A percentile compares a stretch with the other conserved stretches of the same genome.
phyloP scores from a whole-genome alignment of 2,888 invertebrate genomes.

The Selenia dentaria region DNA sequence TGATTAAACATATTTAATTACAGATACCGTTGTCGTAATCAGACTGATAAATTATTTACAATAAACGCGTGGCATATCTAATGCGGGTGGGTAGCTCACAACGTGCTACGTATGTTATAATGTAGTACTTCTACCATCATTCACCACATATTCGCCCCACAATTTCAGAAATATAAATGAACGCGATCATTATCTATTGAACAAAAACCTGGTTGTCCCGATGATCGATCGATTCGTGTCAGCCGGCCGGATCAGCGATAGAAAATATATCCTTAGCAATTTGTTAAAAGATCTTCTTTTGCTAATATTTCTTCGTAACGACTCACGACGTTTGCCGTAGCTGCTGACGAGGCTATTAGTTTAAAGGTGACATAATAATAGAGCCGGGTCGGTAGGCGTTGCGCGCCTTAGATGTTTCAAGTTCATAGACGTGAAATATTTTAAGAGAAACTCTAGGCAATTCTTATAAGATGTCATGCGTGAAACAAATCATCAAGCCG shows the following conservation, averaged over 20 bases:
- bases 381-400: conserved; percentile 27
- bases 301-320: conserved; percentile 28
- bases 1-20: conserved; percentile 34
- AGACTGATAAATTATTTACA: conserved; percentile 8
- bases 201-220: conserved; percentile 45
- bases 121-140: no score
- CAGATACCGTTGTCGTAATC: conserved; percentile 20
- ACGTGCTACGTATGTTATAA: no score
- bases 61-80: conserved; percentile 30
- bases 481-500: background rate
- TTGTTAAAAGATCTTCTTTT: conserved; percentile 29
- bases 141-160: no score
- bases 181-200: conserved; percentile 49
- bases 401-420: conserved; percentile 24
- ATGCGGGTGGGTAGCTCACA: conserved; percentile 38
- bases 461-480: background rate
- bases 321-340: conserved; percentile 27
- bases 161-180: conserved; percentile 46
- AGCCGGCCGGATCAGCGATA: conserved; percentile 27
- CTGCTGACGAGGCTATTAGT: conserved; percentile 26
- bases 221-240: conserved; percentile 49
- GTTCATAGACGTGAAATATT: conserved; percentile 21
- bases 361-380: conserved; percentile 33
- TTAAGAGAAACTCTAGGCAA: conserved; percentile 3
- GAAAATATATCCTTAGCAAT: conserved; percentile 33